Base-by-base conservation (phyloP, 2,888 invertebrate genomes). In the Polietes domitor region DNA sequence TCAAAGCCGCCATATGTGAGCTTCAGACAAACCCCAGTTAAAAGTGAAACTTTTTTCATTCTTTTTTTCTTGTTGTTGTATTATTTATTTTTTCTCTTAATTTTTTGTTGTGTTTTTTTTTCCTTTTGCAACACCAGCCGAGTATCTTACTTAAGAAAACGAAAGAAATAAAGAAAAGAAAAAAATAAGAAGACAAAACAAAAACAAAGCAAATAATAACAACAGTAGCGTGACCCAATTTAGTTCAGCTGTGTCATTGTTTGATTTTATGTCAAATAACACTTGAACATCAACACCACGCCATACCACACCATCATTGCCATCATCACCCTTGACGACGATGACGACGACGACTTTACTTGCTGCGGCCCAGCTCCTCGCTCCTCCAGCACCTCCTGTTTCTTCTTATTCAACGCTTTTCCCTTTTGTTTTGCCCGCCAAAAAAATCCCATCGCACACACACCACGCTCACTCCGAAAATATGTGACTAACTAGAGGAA, bases 211-310 rank as follows among this genome's bases (percentile, higher is more conserved):
- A 28, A 70, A 37, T 72, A 72, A 37, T 21, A 32, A 53, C 50
- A 68, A 53, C 78, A 81, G 84, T 84, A 84, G 82, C 84, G 41
- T 84, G 84, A 82, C 84, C 84, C 82, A 84, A 82, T 84, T 84
- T 73, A 74, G 68, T 84, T 82, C 82, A 84, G 82, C 82, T 82
- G 84, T 82, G 76, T 82, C 82, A 84, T 82, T 84, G 84, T 84
- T 81, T 84, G 76, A 82, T 84, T 84, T 82, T 58, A 82, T 82
- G 84, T 82, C 84, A 84, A 84, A 84, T 84, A 84, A 79, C 82
- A 84, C 84, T 84, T 84, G 78, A 84, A 84, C n/a, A 43, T 4
- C n/a, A 28, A 7, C 17, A 24, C 19, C 19, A 21, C 63, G 17
- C 6, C 15, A 3, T 21, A 2, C 61, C 2, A 12, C 47, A n/a